Conservation (phyloP, 2,113 vertebrate species). For the Plestiodon gilberti region DNA sequence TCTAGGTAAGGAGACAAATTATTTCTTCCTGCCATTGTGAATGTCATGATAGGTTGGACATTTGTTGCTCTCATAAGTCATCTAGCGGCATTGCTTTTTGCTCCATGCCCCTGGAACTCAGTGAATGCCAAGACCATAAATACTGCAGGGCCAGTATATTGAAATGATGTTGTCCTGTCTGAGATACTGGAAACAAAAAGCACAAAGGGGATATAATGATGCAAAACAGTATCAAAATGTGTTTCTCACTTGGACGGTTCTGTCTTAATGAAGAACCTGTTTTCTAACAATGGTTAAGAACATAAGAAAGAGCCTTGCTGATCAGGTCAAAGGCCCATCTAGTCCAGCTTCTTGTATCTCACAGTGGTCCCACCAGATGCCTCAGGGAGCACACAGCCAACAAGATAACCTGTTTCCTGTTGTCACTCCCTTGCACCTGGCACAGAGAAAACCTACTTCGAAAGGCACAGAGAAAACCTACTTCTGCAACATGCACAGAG, state of each 20-base stretch:
- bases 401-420: too few relatives aligned
- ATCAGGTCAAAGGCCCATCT: too few relatives aligned
- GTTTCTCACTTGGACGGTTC: neutral
- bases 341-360: too few relatives aligned
- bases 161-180: neutral
- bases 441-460: too few relatives aligned
- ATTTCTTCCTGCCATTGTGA: slow-evolving; percentile 18
- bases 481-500: neutral
- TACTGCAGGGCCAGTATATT: neutral
- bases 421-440: too few relatives aligned
- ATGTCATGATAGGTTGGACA: neutral
- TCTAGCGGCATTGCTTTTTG: neutral
- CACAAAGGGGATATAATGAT: neutral
- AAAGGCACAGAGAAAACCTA: too few relatives aligned
- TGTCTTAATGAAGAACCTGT: neutral
- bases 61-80: slow-evolving; percentile 20
- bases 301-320: too few relatives aligned
- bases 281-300: neutral
- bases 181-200: neutral
- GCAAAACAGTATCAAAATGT: neutral
- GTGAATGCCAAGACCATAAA: slow-evolving; percentile 8
- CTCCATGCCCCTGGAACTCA: neutral
- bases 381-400: too few relatives aligned
- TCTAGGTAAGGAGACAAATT: slow-evolving; percentile 11
- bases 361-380: too few relatives aligned